Percentiles rank a stretch among this genome's conserved stretches.
Conservation (phyloP, 2,113 vertebrate genomes). For the Meleagris gallopavo region DNA sequence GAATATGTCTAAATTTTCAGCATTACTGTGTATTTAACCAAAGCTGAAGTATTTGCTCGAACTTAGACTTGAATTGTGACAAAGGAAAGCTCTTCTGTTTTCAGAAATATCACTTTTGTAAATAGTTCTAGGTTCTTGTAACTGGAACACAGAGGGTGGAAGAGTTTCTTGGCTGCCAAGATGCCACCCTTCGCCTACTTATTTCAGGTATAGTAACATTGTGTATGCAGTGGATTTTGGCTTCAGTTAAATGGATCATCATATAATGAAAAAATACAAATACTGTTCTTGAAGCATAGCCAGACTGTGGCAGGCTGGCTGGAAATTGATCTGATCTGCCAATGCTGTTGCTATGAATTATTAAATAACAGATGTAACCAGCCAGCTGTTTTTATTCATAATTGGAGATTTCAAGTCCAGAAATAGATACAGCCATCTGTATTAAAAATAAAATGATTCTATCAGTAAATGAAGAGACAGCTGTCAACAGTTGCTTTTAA, state of each 20-base stretch:
- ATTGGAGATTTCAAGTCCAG: constrained; percentile 65
- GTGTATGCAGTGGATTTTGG: constrained; percentile 23
- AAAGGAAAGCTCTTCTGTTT: constrained; percentile 12
- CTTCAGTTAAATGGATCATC: constrained; percentile 62
- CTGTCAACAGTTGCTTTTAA: constrained; percentile 78
- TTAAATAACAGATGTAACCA: constrained; percentile 12
- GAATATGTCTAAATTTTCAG: not conserved
- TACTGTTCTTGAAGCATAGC: not conserved
- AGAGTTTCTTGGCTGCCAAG: constrained; percentile 74
- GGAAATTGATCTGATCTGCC: constrained; percentile 9
- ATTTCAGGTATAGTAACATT: constrained; percentile 63
- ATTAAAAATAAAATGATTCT: not conserved
- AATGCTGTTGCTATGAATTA: constrained; percentile 35
- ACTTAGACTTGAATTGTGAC: not conserved
- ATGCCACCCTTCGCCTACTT: constrained; percentile 37
- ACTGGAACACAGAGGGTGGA: constrained; percentile 66
- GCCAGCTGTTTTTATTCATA: constrained; percentile 44
- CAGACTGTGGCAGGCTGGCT: constrained; percentile 27
- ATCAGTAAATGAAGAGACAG: constrained; percentile 69
- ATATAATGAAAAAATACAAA: constrained; percentile 5
- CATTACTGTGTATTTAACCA: constrained; percentile 46
- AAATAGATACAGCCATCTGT: constrained; percentile 41
- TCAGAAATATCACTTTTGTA: constrained; percentile 65
- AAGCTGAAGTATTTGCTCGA: constrained; percentile 55
- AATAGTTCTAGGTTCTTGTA: constrained; percentile 68